phyloP scores from a whole-genome alignment of 2,888 invertebrate species.

The Drosophila leonis region DNA sequence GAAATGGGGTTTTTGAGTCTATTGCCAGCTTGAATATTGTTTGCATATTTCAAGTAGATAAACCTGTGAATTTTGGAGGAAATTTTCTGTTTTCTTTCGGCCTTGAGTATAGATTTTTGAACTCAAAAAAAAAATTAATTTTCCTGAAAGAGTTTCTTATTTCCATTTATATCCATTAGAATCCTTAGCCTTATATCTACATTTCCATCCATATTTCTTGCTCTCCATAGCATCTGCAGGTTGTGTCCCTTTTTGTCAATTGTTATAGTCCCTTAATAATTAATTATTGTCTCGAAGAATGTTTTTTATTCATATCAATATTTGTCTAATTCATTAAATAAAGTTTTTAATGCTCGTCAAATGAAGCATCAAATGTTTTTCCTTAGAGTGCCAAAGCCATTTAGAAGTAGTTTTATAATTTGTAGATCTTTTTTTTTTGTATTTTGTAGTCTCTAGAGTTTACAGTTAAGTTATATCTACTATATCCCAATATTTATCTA shows the following conservation, averaged over 20 bases:
- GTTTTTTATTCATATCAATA: slow-evolving; percentile 2
- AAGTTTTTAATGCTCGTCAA: slow-evolving; percentile 28
- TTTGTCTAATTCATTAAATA: slow-evolving; percentile 50
- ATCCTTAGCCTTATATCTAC: not conserved
- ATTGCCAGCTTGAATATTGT: not conserved
- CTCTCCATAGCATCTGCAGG: slow-evolving; percentile 46
- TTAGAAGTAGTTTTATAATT: slow-evolving; percentile 29
- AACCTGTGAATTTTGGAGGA: no score
- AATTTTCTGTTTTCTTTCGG: no score
- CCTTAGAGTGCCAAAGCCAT: slow-evolving; percentile 69
- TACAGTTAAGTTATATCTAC: slow-evolving; percentile 28
- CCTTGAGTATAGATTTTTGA: no score
- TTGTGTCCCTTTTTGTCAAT: slow-evolving; percentile 34
- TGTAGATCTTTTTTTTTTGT: slow-evolving; percentile 44
- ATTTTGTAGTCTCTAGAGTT: slow-evolving; percentile 34
- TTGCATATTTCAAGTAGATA: not conserved
- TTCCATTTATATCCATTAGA: no score
- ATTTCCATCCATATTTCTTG: not conserved
- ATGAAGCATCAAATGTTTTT: slow-evolving; percentile 12
- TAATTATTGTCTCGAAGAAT: slow-evolving; percentile 36
- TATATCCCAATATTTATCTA: slow-evolving; percentile 14
- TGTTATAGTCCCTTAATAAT: slow-evolving; percentile 23
- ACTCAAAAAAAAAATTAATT: no score
- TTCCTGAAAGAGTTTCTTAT: no score
- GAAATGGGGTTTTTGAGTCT: not conserved